Percentiles rank a stretch among this genome's conserved stretches.
These are phyloP conservation scores for Bugula neritina DNA, from an alignment of 2,888 invertebrate species.

Conservation along the genomic window DNA sequence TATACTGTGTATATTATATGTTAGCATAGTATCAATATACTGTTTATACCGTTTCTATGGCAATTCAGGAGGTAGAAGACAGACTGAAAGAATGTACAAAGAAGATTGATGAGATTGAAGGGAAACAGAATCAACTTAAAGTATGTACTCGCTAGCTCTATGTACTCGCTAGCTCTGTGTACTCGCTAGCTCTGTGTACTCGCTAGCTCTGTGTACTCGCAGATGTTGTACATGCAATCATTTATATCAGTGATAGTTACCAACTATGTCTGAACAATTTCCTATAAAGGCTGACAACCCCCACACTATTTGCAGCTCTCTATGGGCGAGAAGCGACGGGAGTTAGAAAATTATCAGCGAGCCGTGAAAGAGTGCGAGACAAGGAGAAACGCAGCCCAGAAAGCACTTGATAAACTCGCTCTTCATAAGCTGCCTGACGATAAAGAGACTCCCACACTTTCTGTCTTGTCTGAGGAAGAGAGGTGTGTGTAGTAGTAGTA, in stretches of 20 bases:
- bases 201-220: too few species aligned
- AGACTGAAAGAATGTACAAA: slow-evolving; percentile 39
- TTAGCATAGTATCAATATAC: background rate
- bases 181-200: too few species aligned
- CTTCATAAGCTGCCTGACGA: slow-evolving; percentile 25
- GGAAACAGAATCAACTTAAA: slow-evolving; percentile 36
- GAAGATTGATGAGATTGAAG: slow-evolving; percentile 39
- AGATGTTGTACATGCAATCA: too few species aligned
- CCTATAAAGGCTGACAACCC: too few species aligned
- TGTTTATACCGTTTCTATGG: too few species aligned
- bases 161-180: too few species aligned
- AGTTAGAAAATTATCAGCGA: slow-evolving; percentile 57
- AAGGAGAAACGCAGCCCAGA: slow-evolving; percentile 52
- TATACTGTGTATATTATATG: too few species aligned
- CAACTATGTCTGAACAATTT: too few species aligned
- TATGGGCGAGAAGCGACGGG: slow-evolving; percentile 62
- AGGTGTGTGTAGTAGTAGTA: background rate
- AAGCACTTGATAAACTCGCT: slow-evolving; percentile 43
- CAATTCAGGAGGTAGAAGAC: slow-evolving; percentile 40
- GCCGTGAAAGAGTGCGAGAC: slow-evolving; percentile 49
- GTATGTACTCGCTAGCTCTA: too few species aligned
- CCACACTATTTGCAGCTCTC: too few species aligned
- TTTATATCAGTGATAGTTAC: too few species aligned
- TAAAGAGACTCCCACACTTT: background rate
- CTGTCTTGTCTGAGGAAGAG: background rate